A percentile compares a stretch with the other conserved stretches of the same genome.
Conservation (phyloP, 92 coral and sea anemone species). For the Paramuricea clavata region DNA sequence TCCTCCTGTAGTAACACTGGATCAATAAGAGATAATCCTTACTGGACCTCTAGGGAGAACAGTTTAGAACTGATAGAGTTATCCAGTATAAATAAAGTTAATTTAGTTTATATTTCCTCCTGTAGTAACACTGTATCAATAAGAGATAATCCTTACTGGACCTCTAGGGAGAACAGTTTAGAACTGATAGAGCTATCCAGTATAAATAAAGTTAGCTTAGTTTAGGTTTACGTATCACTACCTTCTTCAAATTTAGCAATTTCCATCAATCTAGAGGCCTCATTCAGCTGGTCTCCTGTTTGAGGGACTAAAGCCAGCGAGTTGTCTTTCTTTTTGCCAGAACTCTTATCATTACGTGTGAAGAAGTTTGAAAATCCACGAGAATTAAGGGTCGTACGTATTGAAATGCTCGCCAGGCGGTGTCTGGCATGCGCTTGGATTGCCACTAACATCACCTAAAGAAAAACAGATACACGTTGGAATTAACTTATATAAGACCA, state of each 20-base stretch:
- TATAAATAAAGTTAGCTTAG: not conserved
- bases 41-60: too few relatives aligned
- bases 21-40: too few relatives aligned
- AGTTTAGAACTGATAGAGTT: too few relatives aligned
- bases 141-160: too few relatives aligned
- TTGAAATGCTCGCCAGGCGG: constrained; percentile 67
- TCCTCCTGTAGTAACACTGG: too few relatives aligned
- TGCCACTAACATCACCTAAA: constrained; percentile 57
- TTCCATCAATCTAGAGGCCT: constrained; percentile 80
- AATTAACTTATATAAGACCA: too few relatives aligned
- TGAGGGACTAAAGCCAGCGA: constrained; percentile 51
- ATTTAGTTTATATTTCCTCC: too few relatives aligned
- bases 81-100: too few relatives aligned
- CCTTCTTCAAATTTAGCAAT: constrained; percentile 79
- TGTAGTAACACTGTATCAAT: too few relatives aligned
- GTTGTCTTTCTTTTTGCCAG: constrained; percentile 44
- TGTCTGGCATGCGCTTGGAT: constrained; percentile 73
- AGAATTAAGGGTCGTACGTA: constrained; percentile 45
- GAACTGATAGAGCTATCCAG: not conserved
- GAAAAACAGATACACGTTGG: not conserved
- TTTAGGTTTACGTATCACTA: not conserved
- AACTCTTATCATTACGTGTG: not conserved
- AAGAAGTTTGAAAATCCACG: not conserved
- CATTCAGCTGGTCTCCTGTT: constrained; percentile 73
- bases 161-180: too few relatives aligned